Percentiles rank a stretch among this genome's conserved stretches.
These are phyloP conservation scores for Thyatira batis DNA, from an alignment of 2,888 invertebrate species.

Conservation along the genomic window DNA sequence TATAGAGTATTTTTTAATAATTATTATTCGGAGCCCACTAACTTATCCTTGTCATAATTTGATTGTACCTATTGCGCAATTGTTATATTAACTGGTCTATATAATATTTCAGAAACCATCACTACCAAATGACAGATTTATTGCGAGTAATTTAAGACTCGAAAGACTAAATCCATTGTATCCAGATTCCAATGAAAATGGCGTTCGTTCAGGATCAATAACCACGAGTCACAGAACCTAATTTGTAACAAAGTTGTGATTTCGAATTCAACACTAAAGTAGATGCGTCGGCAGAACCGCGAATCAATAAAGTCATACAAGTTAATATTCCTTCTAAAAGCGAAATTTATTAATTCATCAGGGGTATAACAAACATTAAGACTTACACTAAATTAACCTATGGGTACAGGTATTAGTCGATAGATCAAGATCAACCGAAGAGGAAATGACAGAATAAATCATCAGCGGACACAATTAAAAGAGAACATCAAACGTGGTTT, in stretches of 20 bases:
- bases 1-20: too few relatives aligned
- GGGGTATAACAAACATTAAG: constrained; percentile 57
- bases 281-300: background rate
- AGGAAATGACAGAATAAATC: constrained; percentile 20
- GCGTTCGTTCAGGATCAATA: too few relatives aligned
- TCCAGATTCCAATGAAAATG: background rate
- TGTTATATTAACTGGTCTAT: background rate
- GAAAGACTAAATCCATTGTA: background rate
- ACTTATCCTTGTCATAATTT: too few relatives aligned
- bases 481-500: constrained; percentile 55
- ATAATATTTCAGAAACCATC: background rate
- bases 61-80: too few relatives aligned
- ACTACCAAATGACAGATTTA: background rate
- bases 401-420: constrained; percentile 56
- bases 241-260: background rate
- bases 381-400: constrained; percentile 67
- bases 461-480: constrained; percentile 39
- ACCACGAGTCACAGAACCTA: too few relatives aligned
- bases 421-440: constrained; percentile 52
- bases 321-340: constrained; percentile 31
- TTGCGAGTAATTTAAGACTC: background rate
- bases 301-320: constrained; percentile 1
- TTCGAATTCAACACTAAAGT: background rate
- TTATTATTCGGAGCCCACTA: too few relatives aligned
- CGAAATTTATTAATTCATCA: constrained; percentile 55